Percentiles rank a stretch among this genome's conserved stretches.
These are phyloP conservation scores for Agrilus planipennis DNA, from an alignment of 1,140 invertebrate genomes.

Conservation along the genomic window DNA sequence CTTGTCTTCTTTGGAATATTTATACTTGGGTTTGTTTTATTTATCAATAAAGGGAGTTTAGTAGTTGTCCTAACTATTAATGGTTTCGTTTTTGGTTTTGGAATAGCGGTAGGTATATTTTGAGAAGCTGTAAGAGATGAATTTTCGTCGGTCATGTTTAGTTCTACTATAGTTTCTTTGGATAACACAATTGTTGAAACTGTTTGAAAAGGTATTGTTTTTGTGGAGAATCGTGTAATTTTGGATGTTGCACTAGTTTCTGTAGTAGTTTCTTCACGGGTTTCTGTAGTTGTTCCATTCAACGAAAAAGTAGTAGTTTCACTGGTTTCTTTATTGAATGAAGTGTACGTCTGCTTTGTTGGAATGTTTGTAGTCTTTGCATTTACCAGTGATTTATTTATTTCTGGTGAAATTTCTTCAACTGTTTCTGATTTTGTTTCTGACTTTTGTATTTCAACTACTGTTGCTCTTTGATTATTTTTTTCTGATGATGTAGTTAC, in stretches of 20 bases:
- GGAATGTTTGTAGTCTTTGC: too few relatives aligned
- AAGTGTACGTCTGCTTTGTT: too few relatives aligned
- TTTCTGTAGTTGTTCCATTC: too few relatives aligned
- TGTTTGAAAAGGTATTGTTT: background rate
- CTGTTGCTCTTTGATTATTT: too few relatives aligned
- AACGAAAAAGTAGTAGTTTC: background rate
- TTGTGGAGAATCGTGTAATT: slow-evolving; percentile 7
- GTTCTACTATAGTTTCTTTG: background rate
- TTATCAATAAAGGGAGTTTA: background rate
- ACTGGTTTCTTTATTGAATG: background rate
- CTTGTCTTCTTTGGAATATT: slow-evolving; percentile 4
- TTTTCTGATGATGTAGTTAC: too few relatives aligned
- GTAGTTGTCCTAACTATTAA: too few relatives aligned
- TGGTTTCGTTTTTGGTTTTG: background rate
- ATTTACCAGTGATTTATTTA: too few relatives aligned
- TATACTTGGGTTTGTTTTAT: background rate
- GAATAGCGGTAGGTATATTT: background rate
- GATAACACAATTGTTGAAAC: background rate
- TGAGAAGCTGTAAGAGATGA: background rate
- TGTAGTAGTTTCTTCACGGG: too few relatives aligned
- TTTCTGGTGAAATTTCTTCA: too few relatives aligned
- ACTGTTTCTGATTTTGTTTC: too few relatives aligned
- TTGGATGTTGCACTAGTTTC: too few relatives aligned
- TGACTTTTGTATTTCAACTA: too few relatives aligned
- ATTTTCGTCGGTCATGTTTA: background rate